Evolutionary conservation across 1,140 invertebrate species (phyloP).

Genomic region (Chelonus insularis): DNA sequence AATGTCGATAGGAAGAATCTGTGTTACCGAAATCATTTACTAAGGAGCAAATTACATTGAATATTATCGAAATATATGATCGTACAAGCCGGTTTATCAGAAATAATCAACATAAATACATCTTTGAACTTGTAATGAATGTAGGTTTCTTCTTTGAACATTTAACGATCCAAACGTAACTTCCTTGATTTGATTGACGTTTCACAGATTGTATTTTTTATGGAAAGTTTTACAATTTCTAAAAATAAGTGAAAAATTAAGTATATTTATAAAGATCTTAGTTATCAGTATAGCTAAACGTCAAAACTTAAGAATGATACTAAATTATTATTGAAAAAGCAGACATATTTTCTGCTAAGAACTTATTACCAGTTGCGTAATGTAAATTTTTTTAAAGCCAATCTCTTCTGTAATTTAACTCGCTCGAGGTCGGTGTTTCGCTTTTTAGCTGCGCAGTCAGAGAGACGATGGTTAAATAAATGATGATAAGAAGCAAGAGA

Average conservation of each 20-base stretch:
- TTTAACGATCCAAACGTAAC: no score
- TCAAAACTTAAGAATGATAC: no score
- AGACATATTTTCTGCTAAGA: no score
- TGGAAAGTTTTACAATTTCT: no score
- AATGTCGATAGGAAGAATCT: not conserved
- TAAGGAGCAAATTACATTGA: not conserved
- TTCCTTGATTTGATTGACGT: no score
- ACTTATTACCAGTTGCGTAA: not conserved
- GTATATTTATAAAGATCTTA: no score
- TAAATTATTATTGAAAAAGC: no score
- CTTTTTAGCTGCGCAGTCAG: slow-evolving; percentile 17
- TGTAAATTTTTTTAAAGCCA: slow-evolving; percentile 3
- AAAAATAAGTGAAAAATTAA: no score
- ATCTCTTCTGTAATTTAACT: slow-evolving; percentile 3
- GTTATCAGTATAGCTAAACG: no score
- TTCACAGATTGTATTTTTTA: no score
- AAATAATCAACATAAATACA: slow-evolving; percentile 8
- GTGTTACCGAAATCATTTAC: not conserved
- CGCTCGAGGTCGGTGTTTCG: slow-evolving; percentile 10
- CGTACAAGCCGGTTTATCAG: not conserved
- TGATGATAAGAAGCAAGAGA: slow-evolving; percentile 2
- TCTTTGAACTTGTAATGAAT: not conserved
- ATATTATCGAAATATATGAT: slow-evolving; percentile 5
- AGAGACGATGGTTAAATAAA: slow-evolving; percentile 17
- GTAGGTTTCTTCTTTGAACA: not conserved